Base-by-base conservation (phyloP, 2,888 invertebrate species). In the Hymenopus coronatus region DNA sequence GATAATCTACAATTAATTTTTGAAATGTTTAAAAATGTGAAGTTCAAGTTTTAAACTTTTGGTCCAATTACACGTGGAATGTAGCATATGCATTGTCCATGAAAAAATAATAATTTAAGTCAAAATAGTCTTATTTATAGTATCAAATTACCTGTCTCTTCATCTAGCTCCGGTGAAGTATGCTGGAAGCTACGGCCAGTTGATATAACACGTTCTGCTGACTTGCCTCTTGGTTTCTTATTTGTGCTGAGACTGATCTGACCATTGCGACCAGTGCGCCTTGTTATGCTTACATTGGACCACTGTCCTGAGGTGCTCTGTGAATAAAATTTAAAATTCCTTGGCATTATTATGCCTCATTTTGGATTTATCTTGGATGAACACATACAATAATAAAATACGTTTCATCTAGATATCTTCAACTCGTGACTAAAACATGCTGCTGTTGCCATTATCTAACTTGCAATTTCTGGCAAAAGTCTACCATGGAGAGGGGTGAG, bases 221-320 rank as follows among this genome's bases (percentile, higher is more conserved):
- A 28, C 30, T 83, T 81, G 25, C 81, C 30, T n/a, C n/a, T n/a
- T 91, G 82, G 91, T 91, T 46, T 91, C 91, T 94, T 94, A 91
- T 94, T 94, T n/a, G 95, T 94, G 0, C 93, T 92, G 83, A 95
- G 91, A n/a, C 93, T 93, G n/a, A 95, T 93, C 91, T 94, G 94
- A 40, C 95, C 95, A 92, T 94, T 94, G 33, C 94, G 93, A 89
- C 94, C 94, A 33, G 94, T 93, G 91, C 94, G 94, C 82, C 93
- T 92, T 25, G 94, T 92, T 90, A 94, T 94, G 89, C 93, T 93
- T n/a, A 92, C 92, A 14, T 94, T 92, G 30, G 94, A 93, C 1
- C 92, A 90, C 88, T 93, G 93, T 46, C 93, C 91, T 91, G 92
- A 27, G 14, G 12, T 33, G n/a, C 85, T 25, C 27, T 70, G 54